A percentile compares a stretch with the other conserved stretches of the same genome.
These are phyloP conservation scores for Balearica regulorum DNA, from an alignment of 2,797 vertebrate species.

Conservation along the genomic window DNA sequence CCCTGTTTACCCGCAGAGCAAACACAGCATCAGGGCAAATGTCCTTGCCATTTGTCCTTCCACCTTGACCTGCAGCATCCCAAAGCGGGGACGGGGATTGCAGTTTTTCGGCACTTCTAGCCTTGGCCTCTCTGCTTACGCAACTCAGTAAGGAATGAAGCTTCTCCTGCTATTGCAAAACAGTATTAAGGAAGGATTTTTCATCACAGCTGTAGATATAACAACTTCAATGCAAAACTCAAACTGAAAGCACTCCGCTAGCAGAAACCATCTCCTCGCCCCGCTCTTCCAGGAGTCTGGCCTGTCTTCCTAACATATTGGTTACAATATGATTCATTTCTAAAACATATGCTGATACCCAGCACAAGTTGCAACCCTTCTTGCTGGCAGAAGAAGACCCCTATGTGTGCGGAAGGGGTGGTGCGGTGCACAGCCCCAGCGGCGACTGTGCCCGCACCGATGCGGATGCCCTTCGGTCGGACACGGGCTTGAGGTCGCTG, in stretches of 20 bases:
- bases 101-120: neutral
- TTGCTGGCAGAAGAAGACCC: neutral
- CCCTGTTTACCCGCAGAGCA: constrained; percentile 10
- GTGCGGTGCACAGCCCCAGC: neutral
- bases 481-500: neutral
- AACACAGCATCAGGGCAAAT: neutral
- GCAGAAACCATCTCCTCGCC: neutral
- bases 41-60: neutral
- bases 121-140: neutral
- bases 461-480: neutral
- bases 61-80: neutral
- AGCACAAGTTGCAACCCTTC: neutral
- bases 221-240: neutral
- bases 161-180: neutral
- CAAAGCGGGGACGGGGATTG: neutral
- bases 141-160: neutral
- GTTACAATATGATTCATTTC: neutral
- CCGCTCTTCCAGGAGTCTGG: neutral
- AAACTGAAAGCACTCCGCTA: neutral
- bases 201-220: neutral
- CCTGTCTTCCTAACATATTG: neutral
- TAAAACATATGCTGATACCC: neutral
- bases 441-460: neutral
- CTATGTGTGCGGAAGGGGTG: neutral
- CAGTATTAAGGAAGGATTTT: constrained; percentile 3